Evolutionary conservation across 2,113 vertebrate genomes (phyloP).

Genomic region (Protobothrops flavoviridis): DNA sequence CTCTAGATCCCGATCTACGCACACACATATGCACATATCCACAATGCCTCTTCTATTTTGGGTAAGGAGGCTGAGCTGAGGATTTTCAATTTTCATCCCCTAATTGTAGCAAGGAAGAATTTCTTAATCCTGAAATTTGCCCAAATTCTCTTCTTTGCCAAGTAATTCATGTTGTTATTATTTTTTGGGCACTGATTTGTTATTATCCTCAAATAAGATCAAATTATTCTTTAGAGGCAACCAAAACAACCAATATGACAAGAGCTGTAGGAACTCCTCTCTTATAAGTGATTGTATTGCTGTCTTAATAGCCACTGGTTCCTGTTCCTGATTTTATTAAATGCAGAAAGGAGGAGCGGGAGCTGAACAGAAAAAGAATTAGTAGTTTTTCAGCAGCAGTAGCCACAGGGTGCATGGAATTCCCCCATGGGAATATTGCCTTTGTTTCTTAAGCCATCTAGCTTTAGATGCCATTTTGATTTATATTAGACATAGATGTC

Average conservation of each 20-base stretch:
- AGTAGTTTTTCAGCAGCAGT: background rate
- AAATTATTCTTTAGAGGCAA: background rate
- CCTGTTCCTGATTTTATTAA: background rate
- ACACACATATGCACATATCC: background rate
- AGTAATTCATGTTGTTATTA: background rate
- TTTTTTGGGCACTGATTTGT: background rate
- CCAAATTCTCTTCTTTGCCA: background rate
- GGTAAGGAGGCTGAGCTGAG: background rate
- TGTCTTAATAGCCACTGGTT: background rate
- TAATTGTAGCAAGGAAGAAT: background rate
- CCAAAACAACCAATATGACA: background rate
- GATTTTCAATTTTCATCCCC: background rate
- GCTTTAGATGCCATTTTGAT: background rate
- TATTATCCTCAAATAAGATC: background rate
- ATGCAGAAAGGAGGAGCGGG: background rate
- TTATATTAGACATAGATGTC: background rate
- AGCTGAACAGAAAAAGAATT: background rate
- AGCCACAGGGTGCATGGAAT: background rate
- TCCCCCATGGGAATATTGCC: background rate
- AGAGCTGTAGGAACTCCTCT: background rate
- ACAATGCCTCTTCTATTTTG: background rate
- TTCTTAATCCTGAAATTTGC: background rate
- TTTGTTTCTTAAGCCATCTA: background rate
- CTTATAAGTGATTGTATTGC: background rate
- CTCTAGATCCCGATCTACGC: background rate